phyloP scores from a whole-genome alignment of 1,140 invertebrate species.

The Drosophila takahashii region DNA sequence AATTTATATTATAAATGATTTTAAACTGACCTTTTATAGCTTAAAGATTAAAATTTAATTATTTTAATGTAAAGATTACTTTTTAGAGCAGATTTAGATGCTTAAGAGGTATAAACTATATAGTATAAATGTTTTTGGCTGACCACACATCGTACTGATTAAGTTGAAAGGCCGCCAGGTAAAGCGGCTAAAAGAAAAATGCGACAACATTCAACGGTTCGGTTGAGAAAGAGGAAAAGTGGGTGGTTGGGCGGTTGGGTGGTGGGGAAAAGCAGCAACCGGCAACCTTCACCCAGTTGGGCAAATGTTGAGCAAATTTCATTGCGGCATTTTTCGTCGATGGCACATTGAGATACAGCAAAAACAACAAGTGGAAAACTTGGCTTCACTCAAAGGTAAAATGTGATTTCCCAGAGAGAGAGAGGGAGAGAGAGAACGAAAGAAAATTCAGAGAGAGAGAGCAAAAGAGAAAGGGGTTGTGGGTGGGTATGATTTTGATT shows the following conservation, averaged over 20 bases:
- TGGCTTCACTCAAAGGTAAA: conserved; percentile 27
- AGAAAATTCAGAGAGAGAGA: no score
- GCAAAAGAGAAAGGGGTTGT: background rate
- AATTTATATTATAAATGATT: no score
- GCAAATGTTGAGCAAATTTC: conserved; percentile 39
- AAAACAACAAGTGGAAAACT: conserved; percentile 28
- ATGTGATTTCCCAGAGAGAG: background rate
- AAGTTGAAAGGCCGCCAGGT: conserved; percentile 8
- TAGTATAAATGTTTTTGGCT: background rate
- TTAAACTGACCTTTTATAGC: no score
- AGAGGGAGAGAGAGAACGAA: background rate
- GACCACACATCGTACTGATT: conserved; percentile 1
- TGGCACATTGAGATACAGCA: conserved; percentile 26
- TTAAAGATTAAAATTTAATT: no score
- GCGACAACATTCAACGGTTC: conserved; percentile 27
- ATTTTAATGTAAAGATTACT: no score
- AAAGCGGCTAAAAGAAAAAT: conserved; percentile 24
- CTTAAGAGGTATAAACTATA: no score
- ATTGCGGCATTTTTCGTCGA: conserved; percentile 36
- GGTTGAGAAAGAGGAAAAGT: background rate
- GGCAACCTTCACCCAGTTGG: conserved; percentile 51
- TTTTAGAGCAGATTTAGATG: no score
- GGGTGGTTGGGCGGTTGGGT: background rate
- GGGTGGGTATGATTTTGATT: conserved; percentile 2
- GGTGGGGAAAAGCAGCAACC: background rate